These are phyloP conservation scores for Euglossa dilemma DNA, from an alignment of 1,140 invertebrate species.

Conservation along the genomic window DNA sequence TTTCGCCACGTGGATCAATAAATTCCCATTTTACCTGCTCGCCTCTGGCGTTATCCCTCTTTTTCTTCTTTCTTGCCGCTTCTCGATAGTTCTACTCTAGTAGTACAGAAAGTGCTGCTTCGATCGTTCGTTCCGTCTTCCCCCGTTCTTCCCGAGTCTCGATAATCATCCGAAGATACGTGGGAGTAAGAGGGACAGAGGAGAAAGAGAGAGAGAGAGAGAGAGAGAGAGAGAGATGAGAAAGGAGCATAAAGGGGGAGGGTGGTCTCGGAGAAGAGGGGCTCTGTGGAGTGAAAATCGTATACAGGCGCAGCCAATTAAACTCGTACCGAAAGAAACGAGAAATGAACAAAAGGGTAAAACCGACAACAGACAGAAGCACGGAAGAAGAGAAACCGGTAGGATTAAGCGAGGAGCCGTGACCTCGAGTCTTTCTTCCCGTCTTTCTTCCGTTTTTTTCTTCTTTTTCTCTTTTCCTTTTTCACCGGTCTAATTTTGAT, in stretches of 20 bases:
- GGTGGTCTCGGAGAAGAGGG: slow-evolving; percentile 53
- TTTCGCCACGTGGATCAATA: background rate
- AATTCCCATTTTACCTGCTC: slow-evolving; percentile 16
- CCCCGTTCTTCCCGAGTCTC: slow-evolving; percentile 49
- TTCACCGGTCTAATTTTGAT: background rate
- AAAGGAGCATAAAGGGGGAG: slow-evolving; percentile 64
- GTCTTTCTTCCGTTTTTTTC: background rate
- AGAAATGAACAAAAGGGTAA: background rate
- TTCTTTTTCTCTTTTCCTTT: too few relatives aligned
- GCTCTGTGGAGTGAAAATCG: slow-evolving; percentile 58
- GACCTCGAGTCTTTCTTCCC: slow-evolving; percentile 40
- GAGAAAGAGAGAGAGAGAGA: slow-evolving; percentile 59
- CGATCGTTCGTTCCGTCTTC: slow-evolving; percentile 54
- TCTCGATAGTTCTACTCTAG: slow-evolving; percentile 6
- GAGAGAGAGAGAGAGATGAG: slow-evolving; percentile 54
- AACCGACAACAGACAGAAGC: background rate
- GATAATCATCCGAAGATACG: slow-evolving; percentile 65
- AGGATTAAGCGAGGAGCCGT: slow-evolving; percentile 20
- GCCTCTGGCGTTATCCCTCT: slow-evolving; percentile 41
- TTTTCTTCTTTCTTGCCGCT: slow-evolving; percentile 51
- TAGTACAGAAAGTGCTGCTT: slow-evolving; percentile 25
- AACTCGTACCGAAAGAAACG: slow-evolving; percentile 5
- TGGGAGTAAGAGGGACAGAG: slow-evolving; percentile 57
- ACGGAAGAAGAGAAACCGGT: slow-evolving; percentile 23
- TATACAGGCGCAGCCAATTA: slow-evolving; percentile 66